Evolutionary conservation across 1,140 invertebrate genomes (phyloP).

Genomic region (Drosophila arawakana): DNA sequence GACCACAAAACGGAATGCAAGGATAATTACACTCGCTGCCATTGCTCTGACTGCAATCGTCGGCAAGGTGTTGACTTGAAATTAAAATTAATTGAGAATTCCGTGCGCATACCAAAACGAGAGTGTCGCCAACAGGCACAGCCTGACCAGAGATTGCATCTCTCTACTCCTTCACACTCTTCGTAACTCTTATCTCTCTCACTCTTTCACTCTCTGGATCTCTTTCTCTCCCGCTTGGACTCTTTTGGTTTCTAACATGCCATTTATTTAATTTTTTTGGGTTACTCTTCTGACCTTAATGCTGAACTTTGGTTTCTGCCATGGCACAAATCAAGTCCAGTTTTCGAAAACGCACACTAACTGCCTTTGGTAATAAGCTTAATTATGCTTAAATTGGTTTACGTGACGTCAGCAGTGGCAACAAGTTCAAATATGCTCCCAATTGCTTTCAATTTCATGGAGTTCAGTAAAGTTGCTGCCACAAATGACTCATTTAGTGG

Average conservation of each 20-base stretch:
- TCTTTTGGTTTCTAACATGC: slow-evolving; percentile 5
- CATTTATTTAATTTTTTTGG: slow-evolving; percentile 12
- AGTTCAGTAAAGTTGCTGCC: slow-evolving; percentile 11
- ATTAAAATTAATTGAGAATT: slow-evolving; percentile 78
- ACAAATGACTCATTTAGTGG: slow-evolving; percentile 38
- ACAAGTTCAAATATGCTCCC: slow-evolving; percentile 43
- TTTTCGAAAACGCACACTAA: slow-evolving; percentile 46
- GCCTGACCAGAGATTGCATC: slow-evolving; percentile 20
- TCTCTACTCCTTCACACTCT: not conserved
- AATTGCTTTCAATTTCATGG: slow-evolving; percentile 32
- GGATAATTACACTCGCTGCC: slow-evolving; percentile 66
- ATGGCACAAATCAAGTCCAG: slow-evolving; percentile 52
- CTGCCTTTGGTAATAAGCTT: slow-evolving; percentile 62
- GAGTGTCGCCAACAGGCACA: slow-evolving; percentile 60
- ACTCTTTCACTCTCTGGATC: not conserved
- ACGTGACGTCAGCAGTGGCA: slow-evolving; percentile 49
- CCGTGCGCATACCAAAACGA: slow-evolving; percentile 65
- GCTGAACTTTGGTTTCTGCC: slow-evolving; percentile 44
- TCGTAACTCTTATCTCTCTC: not conserved
- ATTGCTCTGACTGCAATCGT: slow-evolving; percentile 50
- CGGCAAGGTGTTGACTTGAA: slow-evolving; percentile 75
- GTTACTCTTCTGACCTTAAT: slow-evolving; percentile 35
- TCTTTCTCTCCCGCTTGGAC: not conserved
- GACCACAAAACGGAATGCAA: slow-evolving; percentile 63
- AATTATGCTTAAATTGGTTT: slow-evolving; percentile 67